These are phyloP conservation scores for Cossypha dichroa DNA, from an alignment of 2,797 vertebrate species.

Conservation along the genomic window DNA sequence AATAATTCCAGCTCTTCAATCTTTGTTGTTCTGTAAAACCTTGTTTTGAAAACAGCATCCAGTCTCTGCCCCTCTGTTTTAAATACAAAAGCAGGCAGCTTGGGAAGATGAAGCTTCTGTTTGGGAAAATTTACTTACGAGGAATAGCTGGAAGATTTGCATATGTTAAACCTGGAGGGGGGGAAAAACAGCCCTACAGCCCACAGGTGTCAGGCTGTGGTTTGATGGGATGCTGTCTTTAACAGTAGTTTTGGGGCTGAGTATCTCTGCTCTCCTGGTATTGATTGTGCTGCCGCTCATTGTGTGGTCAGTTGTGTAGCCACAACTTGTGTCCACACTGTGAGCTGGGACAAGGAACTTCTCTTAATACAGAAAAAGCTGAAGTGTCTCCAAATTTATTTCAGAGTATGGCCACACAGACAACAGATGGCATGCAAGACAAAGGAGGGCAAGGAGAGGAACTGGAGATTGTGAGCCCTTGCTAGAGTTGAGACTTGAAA, in stretches of 20 bases:
- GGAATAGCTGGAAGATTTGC: conserved; percentile 7
- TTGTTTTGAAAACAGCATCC: background rate
- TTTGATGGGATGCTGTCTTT: background rate
- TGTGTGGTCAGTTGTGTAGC: background rate
- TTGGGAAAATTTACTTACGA: background rate
- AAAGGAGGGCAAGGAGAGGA: background rate
- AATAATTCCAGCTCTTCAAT: background rate
- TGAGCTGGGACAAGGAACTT: background rate
- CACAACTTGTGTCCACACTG: background rate
- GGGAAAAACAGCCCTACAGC: rapidly evolving
- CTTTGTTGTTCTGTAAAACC: background rate
- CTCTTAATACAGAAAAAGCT: background rate
- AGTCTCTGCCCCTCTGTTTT: background rate
- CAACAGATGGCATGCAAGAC: background rate
- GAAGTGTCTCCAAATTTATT: background rate
- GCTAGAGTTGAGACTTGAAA: background rate
- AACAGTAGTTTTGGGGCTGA: background rate
- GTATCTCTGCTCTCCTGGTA: background rate
- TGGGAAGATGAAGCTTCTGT: background rate
- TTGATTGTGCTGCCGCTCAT: background rate
- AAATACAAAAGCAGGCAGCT: background rate
- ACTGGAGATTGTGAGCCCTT: background rate
- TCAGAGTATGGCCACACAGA: rapidly evolving
- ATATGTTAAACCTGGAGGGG: background rate
- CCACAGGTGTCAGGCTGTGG: background rate